Conservation (phyloP, 2,113 vertebrate genomes). For the Dunckerocampus dactyliophorus region DNA sequence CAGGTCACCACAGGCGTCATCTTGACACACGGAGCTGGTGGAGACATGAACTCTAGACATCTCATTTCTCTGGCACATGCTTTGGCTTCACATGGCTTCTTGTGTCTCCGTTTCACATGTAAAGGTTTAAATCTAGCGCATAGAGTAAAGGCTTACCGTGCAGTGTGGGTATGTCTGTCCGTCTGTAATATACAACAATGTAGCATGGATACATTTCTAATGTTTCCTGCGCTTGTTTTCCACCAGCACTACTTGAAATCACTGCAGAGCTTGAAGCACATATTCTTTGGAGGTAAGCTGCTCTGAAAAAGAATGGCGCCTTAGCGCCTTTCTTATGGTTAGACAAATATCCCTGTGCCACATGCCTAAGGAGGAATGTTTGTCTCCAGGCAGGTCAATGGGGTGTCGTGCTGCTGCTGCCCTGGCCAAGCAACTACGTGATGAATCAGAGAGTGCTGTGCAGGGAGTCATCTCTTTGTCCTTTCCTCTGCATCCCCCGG, state of each 20-base stretch:
- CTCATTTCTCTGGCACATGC: conserved; percentile 77
- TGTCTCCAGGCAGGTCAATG: conserved; percentile 84
- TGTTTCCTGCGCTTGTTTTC: conserved; percentile 29
- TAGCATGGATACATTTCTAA: neutral
- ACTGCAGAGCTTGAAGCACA: conserved; percentile 71
- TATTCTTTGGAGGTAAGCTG: conserved; percentile 84
- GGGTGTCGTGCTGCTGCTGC: conserved; percentile 84
- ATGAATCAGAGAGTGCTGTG: conserved; percentile 63
- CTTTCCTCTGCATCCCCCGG: conserved; percentile 85
- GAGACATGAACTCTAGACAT: conserved; percentile 86
- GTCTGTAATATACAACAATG: neutral
- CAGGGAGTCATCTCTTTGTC: conserved; percentile 86
- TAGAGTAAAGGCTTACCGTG: conserved; percentile 80
- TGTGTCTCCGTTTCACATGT: conserved; percentile 90
- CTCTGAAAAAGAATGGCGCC: neutral
- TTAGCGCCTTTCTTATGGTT: neutral
- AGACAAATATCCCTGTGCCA: neutral
- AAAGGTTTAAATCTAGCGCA: conserved; percentile 85
- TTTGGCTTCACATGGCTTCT: conserved; percentile 73
- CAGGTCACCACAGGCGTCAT: conserved; percentile 70
- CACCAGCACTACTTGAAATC: conserved; percentile 81
- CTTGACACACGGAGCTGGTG: conserved; percentile 88
- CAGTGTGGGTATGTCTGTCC: conserved; percentile 78
- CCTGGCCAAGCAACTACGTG: conserved; percentile 61
- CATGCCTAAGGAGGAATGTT: neutral